phyloP scores from a whole-genome alignment of 2,113 vertebrate genomes.

The Alligator sinensis region DNA sequence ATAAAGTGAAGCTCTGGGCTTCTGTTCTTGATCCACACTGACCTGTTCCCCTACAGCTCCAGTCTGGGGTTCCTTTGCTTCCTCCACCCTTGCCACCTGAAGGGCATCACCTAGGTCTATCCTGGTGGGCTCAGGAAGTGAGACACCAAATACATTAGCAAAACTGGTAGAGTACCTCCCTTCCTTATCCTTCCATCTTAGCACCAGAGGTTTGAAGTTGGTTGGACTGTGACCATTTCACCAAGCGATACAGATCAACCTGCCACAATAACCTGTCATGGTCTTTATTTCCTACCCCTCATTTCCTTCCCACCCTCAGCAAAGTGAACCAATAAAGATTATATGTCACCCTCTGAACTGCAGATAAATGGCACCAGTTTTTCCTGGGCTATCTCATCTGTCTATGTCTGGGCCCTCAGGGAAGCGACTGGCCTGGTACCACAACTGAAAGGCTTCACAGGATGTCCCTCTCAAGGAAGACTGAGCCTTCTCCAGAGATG shows the following conservation, averaged over 20 bases:
- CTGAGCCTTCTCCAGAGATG: background rate
- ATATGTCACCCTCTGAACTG: no score
- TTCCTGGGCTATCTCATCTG: background rate
- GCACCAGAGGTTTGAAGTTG: background rate
- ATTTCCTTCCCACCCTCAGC: no score
- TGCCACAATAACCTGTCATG: no score
- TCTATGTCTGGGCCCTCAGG: background rate
- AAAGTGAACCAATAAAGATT: no score
- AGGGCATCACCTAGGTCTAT: background rate
- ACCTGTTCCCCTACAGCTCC: background rate
- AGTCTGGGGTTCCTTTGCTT: background rate
- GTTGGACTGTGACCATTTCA: no score
- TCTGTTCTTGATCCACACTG: background rate
- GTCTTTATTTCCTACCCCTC: no score
- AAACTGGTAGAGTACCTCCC: background rate
- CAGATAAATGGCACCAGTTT: no score
- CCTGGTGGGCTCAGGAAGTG: background rate
- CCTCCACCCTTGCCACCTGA: background rate
- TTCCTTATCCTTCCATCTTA: background rate
- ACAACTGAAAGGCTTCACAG: no score
- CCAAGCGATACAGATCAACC: no score
- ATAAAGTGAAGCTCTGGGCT: background rate
- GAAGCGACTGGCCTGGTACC: background rate
- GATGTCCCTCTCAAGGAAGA: background rate
- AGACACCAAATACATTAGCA: background rate